phyloP scores from a whole-genome alignment of 2,797 vertebrate genomes.

The Australoheros facetus region DNA sequence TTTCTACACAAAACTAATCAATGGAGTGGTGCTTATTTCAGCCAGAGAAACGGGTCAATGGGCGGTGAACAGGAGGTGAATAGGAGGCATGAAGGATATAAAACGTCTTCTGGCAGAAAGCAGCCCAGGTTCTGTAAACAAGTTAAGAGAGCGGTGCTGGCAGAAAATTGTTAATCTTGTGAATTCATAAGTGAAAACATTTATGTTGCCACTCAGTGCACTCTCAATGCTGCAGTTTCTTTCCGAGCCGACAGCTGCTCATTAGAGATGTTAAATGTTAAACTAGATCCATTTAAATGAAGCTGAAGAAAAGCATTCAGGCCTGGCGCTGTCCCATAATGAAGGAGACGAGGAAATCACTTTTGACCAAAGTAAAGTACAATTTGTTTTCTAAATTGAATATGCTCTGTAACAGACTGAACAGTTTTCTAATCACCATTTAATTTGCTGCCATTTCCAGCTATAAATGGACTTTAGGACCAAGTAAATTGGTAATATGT shows the following conservation, averaged over 20 bases:
- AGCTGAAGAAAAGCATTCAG: background rate
- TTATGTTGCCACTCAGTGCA: background rate
- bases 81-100: background rate
- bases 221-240: background rate
- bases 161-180: background rate
- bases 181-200: background rate
- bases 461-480: background rate
- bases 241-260: background rate
- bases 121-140: background rate
- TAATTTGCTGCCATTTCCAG: background rate
- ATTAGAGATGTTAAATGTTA: background rate
- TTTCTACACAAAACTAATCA: background rate
- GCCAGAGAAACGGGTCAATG: background rate
- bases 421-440: background rate
- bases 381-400: constrained; percentile 1
- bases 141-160: background rate
- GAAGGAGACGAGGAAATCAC: background rate
- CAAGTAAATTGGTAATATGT: background rate
- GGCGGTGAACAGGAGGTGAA: background rate
- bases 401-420: background rate
- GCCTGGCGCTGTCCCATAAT: background rate
- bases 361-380: background rate
- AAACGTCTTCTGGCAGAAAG: background rate
- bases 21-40: background rate
- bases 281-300: background rate